Evolutionary conservation across 2,113 vertebrate species (phyloP).

Genomic region (Turdus rufiventris): DNA sequence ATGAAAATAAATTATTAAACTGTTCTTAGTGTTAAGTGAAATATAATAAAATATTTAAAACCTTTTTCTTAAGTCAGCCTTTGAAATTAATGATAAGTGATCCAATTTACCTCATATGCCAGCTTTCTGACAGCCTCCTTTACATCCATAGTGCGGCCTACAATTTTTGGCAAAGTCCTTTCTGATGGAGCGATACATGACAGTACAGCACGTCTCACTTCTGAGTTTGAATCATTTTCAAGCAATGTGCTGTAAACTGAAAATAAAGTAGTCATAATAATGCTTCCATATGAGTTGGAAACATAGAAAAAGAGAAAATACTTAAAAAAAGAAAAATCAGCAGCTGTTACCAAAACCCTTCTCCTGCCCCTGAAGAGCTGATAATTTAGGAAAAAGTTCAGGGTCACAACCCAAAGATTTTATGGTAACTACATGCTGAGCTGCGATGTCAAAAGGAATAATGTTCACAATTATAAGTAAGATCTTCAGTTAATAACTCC

Average conservation of each 20-base stretch:
- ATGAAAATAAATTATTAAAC: background rate
- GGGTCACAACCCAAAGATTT: background rate
- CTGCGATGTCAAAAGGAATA: background rate
- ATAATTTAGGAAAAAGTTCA: background rate
- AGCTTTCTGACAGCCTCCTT: slow-evolving; percentile 90
- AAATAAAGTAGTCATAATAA: background rate
- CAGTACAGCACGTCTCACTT: slow-evolving; percentile 90
- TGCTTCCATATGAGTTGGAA: background rate
- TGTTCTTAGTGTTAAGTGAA: background rate
- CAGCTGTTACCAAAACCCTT: background rate
- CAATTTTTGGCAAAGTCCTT: slow-evolving; percentile 83
- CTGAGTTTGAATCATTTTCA: slow-evolving; percentile 89
- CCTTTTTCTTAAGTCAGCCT: background rate
- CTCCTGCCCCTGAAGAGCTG: background rate
- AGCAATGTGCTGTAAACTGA: slow-evolving; percentile 85
- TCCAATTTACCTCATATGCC: slow-evolving; percentile 84
- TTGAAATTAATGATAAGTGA: background rate
- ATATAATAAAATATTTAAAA: background rate
- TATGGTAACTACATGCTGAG: background rate
- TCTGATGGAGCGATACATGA: slow-evolving; percentile 89
- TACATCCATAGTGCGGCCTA: slow-evolving; percentile 87
- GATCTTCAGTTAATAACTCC: background rate
- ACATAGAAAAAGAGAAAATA: background rate
- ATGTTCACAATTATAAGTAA: background rate
- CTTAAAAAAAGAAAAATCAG: background rate